Evolutionary conservation across 2,113 vertebrate genomes (phyloP).

Genomic region (Erythrolamprus reginae): DNA sequence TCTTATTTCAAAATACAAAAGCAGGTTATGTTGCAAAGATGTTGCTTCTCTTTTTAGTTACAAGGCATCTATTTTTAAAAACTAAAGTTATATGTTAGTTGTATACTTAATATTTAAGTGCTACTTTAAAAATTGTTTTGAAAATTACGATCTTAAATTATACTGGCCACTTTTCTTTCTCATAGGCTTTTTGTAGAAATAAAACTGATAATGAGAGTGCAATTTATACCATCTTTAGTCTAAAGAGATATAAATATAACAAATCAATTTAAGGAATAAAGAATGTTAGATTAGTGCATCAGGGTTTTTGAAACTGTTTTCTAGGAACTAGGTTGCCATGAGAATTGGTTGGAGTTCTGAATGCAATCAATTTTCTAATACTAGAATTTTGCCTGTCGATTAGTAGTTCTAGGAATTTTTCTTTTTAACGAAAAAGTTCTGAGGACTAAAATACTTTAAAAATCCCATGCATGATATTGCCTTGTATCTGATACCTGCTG

Average conservation of each 20-base stretch:
- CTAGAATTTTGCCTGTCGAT: background rate
- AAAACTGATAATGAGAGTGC: background rate
- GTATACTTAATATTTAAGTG: background rate
- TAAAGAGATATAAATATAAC: background rate
- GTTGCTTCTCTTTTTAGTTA: background rate
- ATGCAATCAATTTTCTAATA: background rate
- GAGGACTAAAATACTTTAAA: background rate
- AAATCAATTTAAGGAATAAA: background rate
- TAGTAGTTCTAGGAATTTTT: background rate
- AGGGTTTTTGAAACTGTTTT: background rate
- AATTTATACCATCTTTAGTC: background rate
- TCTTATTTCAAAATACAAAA: background rate
- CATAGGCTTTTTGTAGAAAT: background rate
- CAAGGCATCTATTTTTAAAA: background rate
- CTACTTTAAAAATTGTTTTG: background rate
- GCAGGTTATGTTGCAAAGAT: background rate
- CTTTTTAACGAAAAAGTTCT: background rate
- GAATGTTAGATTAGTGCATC: background rate
- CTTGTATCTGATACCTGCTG: background rate
- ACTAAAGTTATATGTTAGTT: background rate
- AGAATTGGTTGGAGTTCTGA: background rate
- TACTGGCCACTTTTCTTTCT: background rate
- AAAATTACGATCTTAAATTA: background rate
- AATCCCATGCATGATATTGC: background rate
- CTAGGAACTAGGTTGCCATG: background rate